phyloP scores from a whole-genome alignment of 2,888 invertebrate species.

The Meloe dianella region DNA sequence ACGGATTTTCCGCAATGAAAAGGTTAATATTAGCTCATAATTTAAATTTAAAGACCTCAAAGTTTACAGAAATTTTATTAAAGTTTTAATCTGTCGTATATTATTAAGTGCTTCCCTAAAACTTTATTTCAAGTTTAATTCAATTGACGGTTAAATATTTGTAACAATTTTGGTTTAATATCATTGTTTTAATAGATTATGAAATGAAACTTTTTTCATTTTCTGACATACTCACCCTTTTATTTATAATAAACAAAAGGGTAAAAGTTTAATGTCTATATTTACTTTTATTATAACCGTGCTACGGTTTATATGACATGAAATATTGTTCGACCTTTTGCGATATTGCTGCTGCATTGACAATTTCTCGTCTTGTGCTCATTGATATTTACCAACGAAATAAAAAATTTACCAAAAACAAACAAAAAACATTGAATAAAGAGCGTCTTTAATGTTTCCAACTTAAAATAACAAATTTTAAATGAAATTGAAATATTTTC shows the following conservation, averaged over 20 bases:
- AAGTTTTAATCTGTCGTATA: background rate
- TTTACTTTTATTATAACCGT: slow-evolving; percentile 13
- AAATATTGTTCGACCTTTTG: slow-evolving; percentile 41
- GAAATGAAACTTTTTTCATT: too few species aligned
- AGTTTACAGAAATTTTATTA: background rate
- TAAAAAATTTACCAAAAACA: background rate
- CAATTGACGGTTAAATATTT: background rate
- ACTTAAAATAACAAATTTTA: background rate
- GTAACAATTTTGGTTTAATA: background rate
- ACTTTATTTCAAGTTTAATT: background rate
- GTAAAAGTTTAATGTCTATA: background rate
- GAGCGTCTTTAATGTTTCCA: background rate
- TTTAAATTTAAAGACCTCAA: slow-evolving; percentile 6
- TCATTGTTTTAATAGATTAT: too few species aligned
- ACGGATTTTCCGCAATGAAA: background rate
- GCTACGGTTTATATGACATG: slow-evolving; percentile 36
- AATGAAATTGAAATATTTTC: background rate
- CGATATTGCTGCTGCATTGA: slow-evolving; percentile 32
- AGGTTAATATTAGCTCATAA: slow-evolving; percentile 2
- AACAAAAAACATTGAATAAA: background rate
- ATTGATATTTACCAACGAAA: slow-evolving; percentile 39
- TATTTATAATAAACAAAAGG: slow-evolving; percentile 5
- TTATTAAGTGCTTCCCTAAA: background rate
- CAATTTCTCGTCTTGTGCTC: slow-evolving; percentile 38
- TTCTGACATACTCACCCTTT: too few species aligned